Base-by-base conservation (phyloP, 2,113 vertebrate genomes). In the Callocephalon fimbriatum region DNA sequence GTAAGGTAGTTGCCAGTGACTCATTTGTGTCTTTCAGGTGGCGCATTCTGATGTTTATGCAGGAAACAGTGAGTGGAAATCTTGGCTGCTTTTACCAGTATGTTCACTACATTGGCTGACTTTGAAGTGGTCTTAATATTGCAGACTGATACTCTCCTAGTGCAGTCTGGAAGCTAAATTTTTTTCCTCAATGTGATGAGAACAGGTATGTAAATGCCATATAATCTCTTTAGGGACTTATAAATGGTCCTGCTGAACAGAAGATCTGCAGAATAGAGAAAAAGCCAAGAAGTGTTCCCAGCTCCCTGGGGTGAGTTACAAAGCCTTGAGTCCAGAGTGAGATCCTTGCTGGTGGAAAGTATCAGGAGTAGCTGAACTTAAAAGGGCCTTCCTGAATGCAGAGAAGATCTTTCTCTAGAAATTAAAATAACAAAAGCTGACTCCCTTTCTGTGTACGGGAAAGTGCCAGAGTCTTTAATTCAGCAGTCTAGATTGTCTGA, bases 261-360 rank as follows among this genome's bases (percentile, higher is more conserved):
- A 10, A 61, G 32, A n/a, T 54, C 15, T 68, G 5, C 1, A 15
- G 27, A 90, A 54, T 0, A 62, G 16, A 62, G 23, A 53, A 80
- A 58, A 45, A 58, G 19, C 6, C 19, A 47, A 90, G 16, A 40
- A 73, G 1, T 6, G 6, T 25, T 15, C 0, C 0, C 7, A 45
- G 19, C 19, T 70, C 15, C 45, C 44, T 53, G 56, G 31, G 29
- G 22, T 1, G 7, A 0, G 6, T 58, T 84, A 38, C 22, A 89
- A 80, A 84, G 32, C 31, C 17, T 3, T 48, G 25, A 84, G n/a
- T 66, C 59, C 50, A 50, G 26, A 72, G 7, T 32, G 11, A 84
- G 42, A 42, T 38, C 81, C 32, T 81, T 12, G 0, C 32, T 58
- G 31, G 42, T 25, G 13, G 50, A 70, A 93, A 38, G n/a, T 20